A percentile compares a stretch with the other conserved stretches of the same genome.
Evolutionary conservation across 2,888 invertebrate species (phyloP).

Genomic region (Ceriagrion tenellum): DNA sequence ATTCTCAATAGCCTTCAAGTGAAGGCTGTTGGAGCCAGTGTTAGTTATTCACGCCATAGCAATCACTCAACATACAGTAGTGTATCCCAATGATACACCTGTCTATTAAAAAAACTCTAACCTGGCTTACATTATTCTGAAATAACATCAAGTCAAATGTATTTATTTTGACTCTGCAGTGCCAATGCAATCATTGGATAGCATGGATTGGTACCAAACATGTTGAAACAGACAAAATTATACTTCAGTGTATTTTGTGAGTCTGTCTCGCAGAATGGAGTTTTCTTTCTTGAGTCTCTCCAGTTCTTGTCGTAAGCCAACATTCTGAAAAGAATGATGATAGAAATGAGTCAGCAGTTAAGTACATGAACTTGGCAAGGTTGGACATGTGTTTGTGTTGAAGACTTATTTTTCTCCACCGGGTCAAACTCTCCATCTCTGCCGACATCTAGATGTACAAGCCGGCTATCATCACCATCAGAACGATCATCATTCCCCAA

Average conservation of each 20-base stretch:
- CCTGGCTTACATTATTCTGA: slow-evolving; percentile 35
- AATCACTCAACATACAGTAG: background rate
- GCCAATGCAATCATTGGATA: slow-evolving; percentile 4
- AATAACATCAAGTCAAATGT: slow-evolving; percentile 35
- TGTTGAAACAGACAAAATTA: slow-evolving; percentile 75
- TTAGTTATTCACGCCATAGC: slow-evolving; percentile 11
- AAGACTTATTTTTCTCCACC: too few species aligned
- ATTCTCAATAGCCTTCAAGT: background rate
- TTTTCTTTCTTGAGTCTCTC: slow-evolving; percentile 95
- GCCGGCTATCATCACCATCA: too few species aligned
- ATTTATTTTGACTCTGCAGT: background rate
- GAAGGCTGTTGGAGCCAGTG: background rate
- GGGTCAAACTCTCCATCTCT: too few species aligned
- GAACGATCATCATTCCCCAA: too few species aligned
- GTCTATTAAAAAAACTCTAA: background rate
- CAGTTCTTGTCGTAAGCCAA: slow-evolving; percentile 93
- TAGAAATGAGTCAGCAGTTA: background rate
- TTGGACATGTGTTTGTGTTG: too few species aligned
- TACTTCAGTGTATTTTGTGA: slow-evolving; percentile 93
- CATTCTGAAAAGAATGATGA: slow-evolving; percentile 83
- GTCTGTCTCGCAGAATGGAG: slow-evolving; percentile 91
- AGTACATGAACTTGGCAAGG: too few species aligned
- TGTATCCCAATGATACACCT: background rate
- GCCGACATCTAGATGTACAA: too few species aligned
- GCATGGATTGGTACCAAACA: background rate